These are phyloP conservation scores for Eulemur rubriventer DNA, from an alignment of 2,797 vertebrate genomes.

Conservation along the genomic window DNA sequence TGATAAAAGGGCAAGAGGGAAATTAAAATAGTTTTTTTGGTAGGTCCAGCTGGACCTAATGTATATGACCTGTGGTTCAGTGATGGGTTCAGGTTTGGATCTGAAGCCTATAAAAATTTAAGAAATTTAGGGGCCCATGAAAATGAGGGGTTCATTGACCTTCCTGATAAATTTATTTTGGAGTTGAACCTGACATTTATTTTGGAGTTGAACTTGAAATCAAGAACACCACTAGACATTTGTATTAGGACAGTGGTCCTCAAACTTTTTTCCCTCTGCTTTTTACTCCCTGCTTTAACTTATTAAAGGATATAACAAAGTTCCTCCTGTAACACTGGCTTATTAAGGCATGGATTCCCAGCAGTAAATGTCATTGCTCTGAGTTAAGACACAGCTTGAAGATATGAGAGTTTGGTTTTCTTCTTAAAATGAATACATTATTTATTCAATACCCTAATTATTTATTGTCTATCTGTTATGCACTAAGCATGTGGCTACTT, in stretches of 20 bases:
- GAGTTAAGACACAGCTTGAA: not conserved
- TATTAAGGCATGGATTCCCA: not conserved
- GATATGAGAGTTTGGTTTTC: conserved; percentile 18
- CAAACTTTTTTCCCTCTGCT: not conserved
- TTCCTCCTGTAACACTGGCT: not conserved
- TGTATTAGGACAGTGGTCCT: not conserved
- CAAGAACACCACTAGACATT: not conserved
- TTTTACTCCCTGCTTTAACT: not conserved
- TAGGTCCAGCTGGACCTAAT: not conserved
- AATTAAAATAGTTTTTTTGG: not conserved
- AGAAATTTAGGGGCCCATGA: not conserved
- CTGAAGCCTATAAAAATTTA: not conserved
- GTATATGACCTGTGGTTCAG: not conserved
- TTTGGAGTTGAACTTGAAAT: not conserved
- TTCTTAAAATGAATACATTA: conserved; percentile 26
- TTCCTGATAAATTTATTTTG: not conserved
- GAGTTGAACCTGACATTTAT: not conserved
- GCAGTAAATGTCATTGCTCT: not conserved
- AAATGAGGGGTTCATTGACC: not conserved
- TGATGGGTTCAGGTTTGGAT: not conserved
- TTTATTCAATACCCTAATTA: not conserved
- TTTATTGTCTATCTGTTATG: not conserved
- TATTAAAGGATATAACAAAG: not conserved
- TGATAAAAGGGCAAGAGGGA: not conserved
- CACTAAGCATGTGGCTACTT: not conserved